Conservation (phyloP, 2,888 invertebrate genomes). For the Leucophenga montana region DNA sequence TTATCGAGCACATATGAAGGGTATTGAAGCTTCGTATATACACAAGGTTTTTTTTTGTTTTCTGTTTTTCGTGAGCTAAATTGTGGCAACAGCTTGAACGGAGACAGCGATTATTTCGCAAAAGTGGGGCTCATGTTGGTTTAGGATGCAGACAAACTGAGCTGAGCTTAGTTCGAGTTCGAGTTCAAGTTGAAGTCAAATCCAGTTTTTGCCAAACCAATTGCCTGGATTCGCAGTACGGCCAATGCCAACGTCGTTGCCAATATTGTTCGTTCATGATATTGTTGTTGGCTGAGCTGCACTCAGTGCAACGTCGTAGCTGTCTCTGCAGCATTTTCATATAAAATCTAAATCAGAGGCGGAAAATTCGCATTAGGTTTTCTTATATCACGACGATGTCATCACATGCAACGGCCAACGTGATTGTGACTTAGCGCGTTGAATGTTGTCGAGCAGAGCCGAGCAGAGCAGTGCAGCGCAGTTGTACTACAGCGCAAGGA, state of each 20-base stretch:
- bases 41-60: neutral
- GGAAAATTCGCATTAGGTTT: constrained; percentile 72
- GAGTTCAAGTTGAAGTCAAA: constrained; percentile 1
- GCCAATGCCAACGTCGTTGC: neutral
- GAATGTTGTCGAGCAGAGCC: constrained; percentile 27
- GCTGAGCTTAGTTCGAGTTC: neutral
- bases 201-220: constrained; percentile 12
- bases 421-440: constrained; percentile 32
- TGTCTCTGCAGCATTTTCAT: constrained; percentile 55
- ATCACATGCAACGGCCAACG: constrained; percentile 53
- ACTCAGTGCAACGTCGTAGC: constrained; percentile 40
- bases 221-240: constrained; percentile 12
- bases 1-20: no score
- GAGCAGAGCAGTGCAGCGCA: constrained; percentile 1
- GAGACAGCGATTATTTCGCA: constrained; percentile 15
- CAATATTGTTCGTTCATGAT: neutral
- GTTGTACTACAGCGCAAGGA: constrained; percentile 11
- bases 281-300: constrained; percentile 5
- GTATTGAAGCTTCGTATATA: no score
- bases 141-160: neutral
- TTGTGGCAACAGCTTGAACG: constrained; percentile 3
- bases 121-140: constrained; percentile 18
- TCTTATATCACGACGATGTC: constrained; percentile 71
- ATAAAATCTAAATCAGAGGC: constrained; percentile 70
- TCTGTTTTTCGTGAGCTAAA: neutral